Percentiles rank a stretch among this genome's conserved stretches.
Conservation (phyloP, 1,140 invertebrate genomes). For the Octopus sinensis region DNA sequence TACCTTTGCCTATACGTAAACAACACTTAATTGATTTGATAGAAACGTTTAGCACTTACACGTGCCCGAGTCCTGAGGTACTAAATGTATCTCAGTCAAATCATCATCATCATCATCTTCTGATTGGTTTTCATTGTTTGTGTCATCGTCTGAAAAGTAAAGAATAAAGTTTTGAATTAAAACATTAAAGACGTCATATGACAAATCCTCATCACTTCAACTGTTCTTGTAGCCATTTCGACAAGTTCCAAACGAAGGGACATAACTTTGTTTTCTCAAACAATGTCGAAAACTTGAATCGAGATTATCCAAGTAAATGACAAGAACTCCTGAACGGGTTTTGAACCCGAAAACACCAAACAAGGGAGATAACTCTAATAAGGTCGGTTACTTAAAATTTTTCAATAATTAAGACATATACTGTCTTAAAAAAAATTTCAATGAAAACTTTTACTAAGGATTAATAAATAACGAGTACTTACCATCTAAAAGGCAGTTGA, state of each 20-base stretch:
- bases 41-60: slow-evolving; percentile 44
- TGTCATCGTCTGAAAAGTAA: slow-evolving; percentile 9
- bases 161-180: background rate
- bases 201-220: background rate
- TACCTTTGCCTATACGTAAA: no score
- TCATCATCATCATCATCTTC: slow-evolving; percentile 61
- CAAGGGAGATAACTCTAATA: no score
- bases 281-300: background rate
- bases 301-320: background rate
- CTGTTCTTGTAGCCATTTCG: background rate
- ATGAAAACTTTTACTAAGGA: no score
- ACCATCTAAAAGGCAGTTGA: slow-evolving; percentile 36
- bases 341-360: no score
- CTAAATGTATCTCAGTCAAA: slow-evolving; percentile 69
- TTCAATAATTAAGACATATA: no score
- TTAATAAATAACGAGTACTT: no score
- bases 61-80: slow-evolving; percentile 64
- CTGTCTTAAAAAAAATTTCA: no score
- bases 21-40: no score
- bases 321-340: background rate
- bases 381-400: no score
- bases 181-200: no score
- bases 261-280: background rate
- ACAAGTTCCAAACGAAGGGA: background rate
- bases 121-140: slow-evolving; percentile 40